A percentile compares a stretch with the other conserved stretches of the same genome.
Conservation (phyloP, 2,888 invertebrate species). For the Latheticus oryzae region DNA sequence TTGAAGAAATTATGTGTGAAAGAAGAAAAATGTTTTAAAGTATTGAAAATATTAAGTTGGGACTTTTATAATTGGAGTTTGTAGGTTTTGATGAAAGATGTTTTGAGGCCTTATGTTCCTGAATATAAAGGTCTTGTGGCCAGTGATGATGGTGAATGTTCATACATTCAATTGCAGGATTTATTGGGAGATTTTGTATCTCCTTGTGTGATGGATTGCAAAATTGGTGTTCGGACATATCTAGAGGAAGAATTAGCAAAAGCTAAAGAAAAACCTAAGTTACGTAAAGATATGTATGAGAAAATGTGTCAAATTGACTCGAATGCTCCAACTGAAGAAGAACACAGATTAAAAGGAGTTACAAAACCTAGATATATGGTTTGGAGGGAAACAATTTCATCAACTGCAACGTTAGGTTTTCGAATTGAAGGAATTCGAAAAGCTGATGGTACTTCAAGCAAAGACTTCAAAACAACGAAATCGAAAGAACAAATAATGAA, state of each 20-base stretch:
- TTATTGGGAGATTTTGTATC: conserved; percentile 89
- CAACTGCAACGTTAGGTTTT: conserved; percentile 96
- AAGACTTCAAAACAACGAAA: conserved; percentile 95
- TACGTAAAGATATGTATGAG: conserved; percentile 96
- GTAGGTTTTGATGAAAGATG: conserved; percentile 84
- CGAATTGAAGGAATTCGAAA: conserved; percentile 95
- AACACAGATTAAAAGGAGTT: conserved; percentile 88
- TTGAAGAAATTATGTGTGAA: conserved; percentile 91
- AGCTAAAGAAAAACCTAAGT: conserved; percentile 93
- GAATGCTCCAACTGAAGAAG: conserved; percentile 89
- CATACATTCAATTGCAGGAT: conserved; percentile 93
- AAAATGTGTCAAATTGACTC: conserved; percentile 97
- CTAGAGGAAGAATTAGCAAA: conserved; percentile 94
- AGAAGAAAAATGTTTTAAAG: conserved; percentile 89
- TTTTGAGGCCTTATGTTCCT: conserved; percentile 89
- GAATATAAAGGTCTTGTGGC: conserved; percentile 91
- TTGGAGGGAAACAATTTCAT: conserved; percentile 97
- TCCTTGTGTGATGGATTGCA: conserved; percentile 98
- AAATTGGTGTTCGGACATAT: conserved; percentile 94
- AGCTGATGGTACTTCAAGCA: conserved; percentile 89
- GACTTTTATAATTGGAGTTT: conserved; percentile 25
- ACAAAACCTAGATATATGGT: conserved; percentile 96
- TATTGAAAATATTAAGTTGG: conserved; percentile 40
- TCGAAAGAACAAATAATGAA: conserved; percentile 83
- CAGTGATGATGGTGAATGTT: conserved; percentile 83